A percentile compares a stretch with the other conserved stretches of the same genome.
These are phyloP conservation scores for Heliconius hermathena DNA, from an alignment of 1,140 invertebrate species.

Conservation along the genomic window DNA sequence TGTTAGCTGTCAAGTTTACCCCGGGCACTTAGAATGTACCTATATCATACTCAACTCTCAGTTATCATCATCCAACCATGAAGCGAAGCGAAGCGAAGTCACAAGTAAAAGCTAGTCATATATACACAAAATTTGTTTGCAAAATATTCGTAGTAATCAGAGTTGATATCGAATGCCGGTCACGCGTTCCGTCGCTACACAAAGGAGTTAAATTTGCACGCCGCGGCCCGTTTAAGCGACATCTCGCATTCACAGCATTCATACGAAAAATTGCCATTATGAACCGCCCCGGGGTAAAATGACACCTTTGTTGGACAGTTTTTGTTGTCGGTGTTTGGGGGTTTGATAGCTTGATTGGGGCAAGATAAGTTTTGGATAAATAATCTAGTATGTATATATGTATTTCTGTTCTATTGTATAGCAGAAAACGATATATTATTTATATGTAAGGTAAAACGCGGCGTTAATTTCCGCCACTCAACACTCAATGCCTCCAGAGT, in stretches of 20 bases:
- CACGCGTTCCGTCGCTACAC: conserved; percentile 66
- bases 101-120: conserved; percentile 13
- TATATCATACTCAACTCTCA: too few relatives aligned
- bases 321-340: conserved; percentile 30
- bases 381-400: not conserved
- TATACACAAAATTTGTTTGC: conserved; percentile 24
- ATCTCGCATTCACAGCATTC: conserved; percentile 73
- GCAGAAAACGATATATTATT: not conserved
- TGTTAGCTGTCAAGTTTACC: too few relatives aligned
- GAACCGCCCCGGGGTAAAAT: conserved; percentile 54
- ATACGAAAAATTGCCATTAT: conserved; percentile 77
- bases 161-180: conserved; percentile 56
- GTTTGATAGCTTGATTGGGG: conserved; percentile 18
- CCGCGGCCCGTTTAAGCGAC: conserved; percentile 68
- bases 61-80: too few relatives aligned
- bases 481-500: too few relatives aligned
- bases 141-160: conserved; percentile 36
- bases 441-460: too few relatives aligned
- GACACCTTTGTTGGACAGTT: conserved; percentile 46
- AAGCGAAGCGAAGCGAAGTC: too few relatives aligned
- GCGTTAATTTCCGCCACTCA: too few relatives aligned
- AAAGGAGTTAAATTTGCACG: conserved; percentile 80
- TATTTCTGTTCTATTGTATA: not conserved
- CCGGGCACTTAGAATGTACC: too few relatives aligned
- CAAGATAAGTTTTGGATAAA: not conserved